Percentiles rank a stretch among this genome's conserved stretches.
phyloP scores from a whole-genome alignment of 2,113 vertebrate genomes.

The Rhynchopsitta pachyrhyncha region DNA sequence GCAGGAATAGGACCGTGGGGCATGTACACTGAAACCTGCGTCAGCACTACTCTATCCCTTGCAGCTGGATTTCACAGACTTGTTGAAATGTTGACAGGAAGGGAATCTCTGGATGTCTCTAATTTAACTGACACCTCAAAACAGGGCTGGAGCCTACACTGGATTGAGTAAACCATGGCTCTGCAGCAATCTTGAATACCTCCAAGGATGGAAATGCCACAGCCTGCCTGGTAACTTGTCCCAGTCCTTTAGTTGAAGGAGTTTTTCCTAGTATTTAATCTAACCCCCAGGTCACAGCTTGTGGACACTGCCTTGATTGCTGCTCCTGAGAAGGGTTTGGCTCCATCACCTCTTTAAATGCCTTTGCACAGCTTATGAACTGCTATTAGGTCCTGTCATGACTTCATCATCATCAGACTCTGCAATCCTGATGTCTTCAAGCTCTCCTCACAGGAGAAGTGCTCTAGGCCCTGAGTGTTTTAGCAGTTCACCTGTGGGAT shows the following conservation, averaged over 20 bases:
- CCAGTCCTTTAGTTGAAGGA: neutral
- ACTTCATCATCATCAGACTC: neutral
- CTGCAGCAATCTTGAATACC: neutral
- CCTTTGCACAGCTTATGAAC: neutral
- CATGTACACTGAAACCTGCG: neutral
- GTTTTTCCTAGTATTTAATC: neutral
- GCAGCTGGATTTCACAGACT: neutral
- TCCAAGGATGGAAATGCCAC: neutral
- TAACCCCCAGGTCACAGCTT: neutral
- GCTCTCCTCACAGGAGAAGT: neutral
- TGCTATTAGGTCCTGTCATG: neutral
- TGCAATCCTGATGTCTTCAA: neutral
- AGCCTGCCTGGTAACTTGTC: neutral
- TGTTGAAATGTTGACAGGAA: neutral
- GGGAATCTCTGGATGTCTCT: neutral
- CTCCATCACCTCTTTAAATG: neutral
- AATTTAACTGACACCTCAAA: neutral
- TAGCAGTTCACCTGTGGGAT: neutral
- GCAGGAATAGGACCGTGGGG: neutral
- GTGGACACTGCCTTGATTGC: neutral
- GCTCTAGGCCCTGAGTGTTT: neutral
- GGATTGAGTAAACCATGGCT: neutral
- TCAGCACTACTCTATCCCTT: neutral
- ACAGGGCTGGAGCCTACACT: neutral
- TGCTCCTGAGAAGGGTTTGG: neutral